Evolutionary conservation across 2,113 vertebrate species (phyloP).

Genomic region (Struthidea cinerea): DNA sequence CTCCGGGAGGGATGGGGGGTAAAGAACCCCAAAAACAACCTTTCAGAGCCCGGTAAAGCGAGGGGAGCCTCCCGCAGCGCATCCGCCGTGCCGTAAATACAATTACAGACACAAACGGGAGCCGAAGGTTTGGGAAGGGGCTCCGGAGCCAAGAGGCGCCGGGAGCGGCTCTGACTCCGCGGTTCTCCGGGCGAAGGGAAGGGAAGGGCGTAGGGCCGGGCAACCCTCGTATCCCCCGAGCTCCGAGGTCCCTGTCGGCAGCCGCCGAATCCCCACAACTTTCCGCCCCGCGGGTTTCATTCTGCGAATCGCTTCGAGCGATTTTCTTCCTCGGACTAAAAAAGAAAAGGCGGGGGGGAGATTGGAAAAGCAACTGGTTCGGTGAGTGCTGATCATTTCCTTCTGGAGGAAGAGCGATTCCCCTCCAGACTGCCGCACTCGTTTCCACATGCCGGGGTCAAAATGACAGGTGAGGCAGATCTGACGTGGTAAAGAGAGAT

Average conservation of each 20-base stretch:
- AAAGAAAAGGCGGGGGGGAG: background rate
- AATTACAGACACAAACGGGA: fast-evolving
- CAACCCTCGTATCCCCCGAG: background rate
- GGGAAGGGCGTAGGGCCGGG: fast-evolving
- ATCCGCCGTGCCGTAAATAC: background rate
- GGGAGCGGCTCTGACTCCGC: background rate
- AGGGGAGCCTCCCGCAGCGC: background rate
- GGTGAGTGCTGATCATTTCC: background rate
- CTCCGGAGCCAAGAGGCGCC: background rate
- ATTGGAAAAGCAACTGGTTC: background rate
- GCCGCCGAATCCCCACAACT: background rate
- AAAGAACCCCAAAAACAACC: background rate
- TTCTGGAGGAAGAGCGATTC: background rate
- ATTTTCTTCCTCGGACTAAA: background rate
- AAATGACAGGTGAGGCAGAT: background rate
- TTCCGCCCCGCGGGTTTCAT: background rate
- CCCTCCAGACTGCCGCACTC: background rate
- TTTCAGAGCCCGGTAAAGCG: background rate
- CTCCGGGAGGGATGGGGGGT: background rate
- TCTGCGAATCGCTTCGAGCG: background rate
- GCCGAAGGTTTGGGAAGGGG: background rate
- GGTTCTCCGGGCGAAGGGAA: background rate
- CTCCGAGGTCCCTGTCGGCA: background rate
- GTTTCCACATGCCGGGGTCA: background rate
- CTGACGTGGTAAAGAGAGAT: background rate